Percentiles rank a stretch among this genome's conserved stretches.
Conservation (phyloP, 2,113 vertebrate species). For the Onychostruthus taczanowskii region DNA sequence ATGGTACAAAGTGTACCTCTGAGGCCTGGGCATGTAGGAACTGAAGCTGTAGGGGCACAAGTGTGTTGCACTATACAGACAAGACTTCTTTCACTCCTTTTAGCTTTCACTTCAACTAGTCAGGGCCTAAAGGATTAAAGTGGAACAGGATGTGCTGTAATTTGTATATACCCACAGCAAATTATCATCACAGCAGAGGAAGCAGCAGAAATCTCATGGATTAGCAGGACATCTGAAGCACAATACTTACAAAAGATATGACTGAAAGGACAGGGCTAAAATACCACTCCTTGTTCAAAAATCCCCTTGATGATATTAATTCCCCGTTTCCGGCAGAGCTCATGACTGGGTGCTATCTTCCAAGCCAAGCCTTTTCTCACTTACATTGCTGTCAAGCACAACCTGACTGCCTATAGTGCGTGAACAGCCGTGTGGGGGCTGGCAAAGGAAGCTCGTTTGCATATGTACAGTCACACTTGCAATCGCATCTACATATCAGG, state of each 20-base stretch:
- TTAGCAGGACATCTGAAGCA: neutral
- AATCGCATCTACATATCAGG: neutral
- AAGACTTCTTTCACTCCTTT: neutral
- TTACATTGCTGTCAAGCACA: neutral
- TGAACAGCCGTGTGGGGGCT: conserved; percentile 15
- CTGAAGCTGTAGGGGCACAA: neutral
- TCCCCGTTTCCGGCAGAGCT: neutral
- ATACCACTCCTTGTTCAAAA: neutral
- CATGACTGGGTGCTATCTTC: neutral
- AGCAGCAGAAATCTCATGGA: neutral
- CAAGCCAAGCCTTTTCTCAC: neutral
- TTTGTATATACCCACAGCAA: neutral
- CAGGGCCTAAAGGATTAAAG: neutral
- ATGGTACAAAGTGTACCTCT: neutral
- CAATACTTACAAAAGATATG: neutral
- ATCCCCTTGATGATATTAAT: neutral
- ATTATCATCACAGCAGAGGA: neutral
- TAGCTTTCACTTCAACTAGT: neutral
- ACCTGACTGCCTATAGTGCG: neutral
- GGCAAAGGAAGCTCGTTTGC: conserved; percentile 23
- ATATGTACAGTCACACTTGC: neutral
- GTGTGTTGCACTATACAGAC: neutral
- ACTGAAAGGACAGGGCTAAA: neutral
- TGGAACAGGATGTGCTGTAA: neutral
- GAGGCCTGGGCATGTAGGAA: neutral